A percentile compares a stretch with the other conserved stretches of the same genome.
phyloP scores from a whole-genome alignment of 2,113 vertebrate genomes.

The Coracopsis vasa region DNA sequence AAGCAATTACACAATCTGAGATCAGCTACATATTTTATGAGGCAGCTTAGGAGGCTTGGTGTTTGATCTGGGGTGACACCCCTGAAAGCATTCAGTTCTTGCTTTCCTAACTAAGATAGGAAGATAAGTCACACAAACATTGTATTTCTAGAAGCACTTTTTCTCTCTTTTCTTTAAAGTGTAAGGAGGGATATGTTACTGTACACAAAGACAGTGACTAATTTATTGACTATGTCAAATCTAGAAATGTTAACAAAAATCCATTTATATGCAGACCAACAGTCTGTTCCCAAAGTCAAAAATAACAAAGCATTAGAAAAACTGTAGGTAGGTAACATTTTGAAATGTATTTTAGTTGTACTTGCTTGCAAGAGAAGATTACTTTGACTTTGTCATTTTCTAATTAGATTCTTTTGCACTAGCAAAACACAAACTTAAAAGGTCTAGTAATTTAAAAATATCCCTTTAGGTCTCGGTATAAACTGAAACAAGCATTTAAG shows the following conservation, averaged over 20 bases:
- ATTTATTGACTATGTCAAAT: not conserved
- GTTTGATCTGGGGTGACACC: not conserved
- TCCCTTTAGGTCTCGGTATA: not conserved
- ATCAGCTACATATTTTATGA: not conserved
- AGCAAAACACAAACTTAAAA: not conserved
- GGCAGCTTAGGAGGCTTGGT: not conserved
- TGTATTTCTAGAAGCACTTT: not conserved
- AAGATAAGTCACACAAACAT: not conserved
- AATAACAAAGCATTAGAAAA: not conserved
- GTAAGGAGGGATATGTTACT: not conserved
- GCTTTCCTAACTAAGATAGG: not conserved
- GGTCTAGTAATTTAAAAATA: not conserved
- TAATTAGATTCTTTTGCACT: not conserved
- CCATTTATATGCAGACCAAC: not conserved
- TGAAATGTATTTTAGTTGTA: not conserved
- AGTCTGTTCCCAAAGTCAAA: not conserved
- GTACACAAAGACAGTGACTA: not conserved
- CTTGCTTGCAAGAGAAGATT: not conserved
- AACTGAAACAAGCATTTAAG: not conserved
- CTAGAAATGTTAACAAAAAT: not conserved
- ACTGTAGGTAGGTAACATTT: not conserved
- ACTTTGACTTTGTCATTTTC: not conserved
- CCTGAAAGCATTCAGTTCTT: not conserved
- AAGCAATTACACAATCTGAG: not conserved
- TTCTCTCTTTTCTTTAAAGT: not conserved